Percentiles rank a stretch among this genome's conserved stretches.
These are phyloP conservation scores for Arnoldichthys spilopterus DNA, from an alignment of 2,797 vertebrate species.

Conservation along the genomic window DNA sequence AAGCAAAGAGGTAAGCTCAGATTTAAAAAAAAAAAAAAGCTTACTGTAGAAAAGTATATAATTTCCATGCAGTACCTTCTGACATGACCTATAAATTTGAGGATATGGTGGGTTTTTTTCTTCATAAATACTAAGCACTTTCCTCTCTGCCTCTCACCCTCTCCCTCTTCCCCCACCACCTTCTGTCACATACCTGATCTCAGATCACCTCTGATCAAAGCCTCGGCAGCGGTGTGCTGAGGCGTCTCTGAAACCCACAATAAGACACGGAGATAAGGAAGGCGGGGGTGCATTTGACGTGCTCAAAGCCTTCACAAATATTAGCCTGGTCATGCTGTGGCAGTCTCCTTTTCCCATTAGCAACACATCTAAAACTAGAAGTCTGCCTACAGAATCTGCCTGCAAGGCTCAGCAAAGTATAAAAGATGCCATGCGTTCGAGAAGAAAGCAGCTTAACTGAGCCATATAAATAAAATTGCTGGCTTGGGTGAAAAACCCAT, in stretches of 20 bases:
- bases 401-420: slow-evolving; percentile 3
- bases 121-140: slow-evolving; percentile 7
- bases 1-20: not conserved
- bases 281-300: not conserved
- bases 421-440: not conserved
- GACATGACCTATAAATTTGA: slow-evolving; percentile 17
- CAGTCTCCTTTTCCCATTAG: slow-evolving; percentile 9
- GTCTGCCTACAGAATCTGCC: not conserved
- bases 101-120: not conserved
- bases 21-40: too few species aligned
- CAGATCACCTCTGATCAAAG: slow-evolving; percentile 31
- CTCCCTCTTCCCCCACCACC: not conserved
- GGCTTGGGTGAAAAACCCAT: not conserved
- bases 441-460: not conserved
- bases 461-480: not conserved
- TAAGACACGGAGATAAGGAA: slow-evolving; percentile 5
- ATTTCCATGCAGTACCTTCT: not conserved
- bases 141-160: not conserved
- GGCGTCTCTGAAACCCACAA: slow-evolving; percentile 16
- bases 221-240: not conserved
- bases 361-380: not conserved
- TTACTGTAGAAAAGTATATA: too few species aligned
- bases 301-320: slow-evolving; percentile 11
- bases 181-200: slow-evolving; percentile 16
- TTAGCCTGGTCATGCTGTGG: slow-evolving; percentile 11